Percentiles rank a stretch among this genome's conserved stretches.
Conservation (phyloP, 2,888 invertebrate species). For the Coecobrya sp. region DNA sequence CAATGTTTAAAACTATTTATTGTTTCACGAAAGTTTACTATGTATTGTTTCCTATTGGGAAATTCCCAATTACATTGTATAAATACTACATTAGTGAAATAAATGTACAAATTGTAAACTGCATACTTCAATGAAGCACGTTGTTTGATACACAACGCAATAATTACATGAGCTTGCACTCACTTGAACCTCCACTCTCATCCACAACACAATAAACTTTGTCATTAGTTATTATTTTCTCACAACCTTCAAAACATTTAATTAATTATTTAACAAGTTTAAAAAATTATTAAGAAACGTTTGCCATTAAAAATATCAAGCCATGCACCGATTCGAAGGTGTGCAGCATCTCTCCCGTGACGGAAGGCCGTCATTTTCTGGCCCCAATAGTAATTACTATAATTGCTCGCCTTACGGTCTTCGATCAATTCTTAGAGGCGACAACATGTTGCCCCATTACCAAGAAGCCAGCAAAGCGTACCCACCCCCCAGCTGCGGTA, state of each 20-base stretch:
- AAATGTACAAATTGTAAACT: too few relatives aligned
- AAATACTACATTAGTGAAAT: too few relatives aligned
- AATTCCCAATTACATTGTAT: too few relatives aligned
- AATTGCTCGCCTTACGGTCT: background rate
- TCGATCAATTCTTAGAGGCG: background rate
- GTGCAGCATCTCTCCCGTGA: background rate
- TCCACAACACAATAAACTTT: too few relatives aligned
- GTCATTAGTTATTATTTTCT: background rate
- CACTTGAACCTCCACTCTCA: background rate
- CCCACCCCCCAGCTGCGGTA: background rate
- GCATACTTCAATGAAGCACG: too few relatives aligned
- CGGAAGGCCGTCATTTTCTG: background rate
- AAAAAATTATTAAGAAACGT: too few relatives aligned
- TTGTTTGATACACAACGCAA: background rate
- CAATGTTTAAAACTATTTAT: too few relatives aligned
- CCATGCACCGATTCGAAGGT: constrained; percentile 21
- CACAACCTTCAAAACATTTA: background rate
- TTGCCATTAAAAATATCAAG: background rate
- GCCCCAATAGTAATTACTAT: background rate
- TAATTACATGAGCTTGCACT: background rate
- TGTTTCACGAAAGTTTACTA: too few relatives aligned
- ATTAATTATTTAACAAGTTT: background rate
- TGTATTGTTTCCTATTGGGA: too few relatives aligned
- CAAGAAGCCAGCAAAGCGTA: background rate
- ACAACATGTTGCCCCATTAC: background rate